These are phyloP conservation scores for Pseudochaenichthys georgianus DNA, from an alignment of 2,797 vertebrate species.

Conservation along the genomic window DNA sequence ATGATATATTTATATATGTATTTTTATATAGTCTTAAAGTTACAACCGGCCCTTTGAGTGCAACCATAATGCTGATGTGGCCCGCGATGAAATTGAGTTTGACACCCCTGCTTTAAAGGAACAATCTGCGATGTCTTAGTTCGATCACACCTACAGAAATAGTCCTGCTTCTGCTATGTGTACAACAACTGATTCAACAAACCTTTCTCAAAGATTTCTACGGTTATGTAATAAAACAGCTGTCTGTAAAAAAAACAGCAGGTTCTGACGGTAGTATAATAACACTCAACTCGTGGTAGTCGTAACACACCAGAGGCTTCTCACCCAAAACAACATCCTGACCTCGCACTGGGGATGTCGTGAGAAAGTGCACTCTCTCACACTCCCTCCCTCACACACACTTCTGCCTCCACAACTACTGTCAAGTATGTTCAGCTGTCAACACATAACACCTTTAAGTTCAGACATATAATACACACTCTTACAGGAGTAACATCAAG, in stretches of 20 bases:
- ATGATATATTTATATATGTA: too few species aligned
- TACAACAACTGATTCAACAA: background rate
- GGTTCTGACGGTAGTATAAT: background rate
- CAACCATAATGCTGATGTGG: too few species aligned
- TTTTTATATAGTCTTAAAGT: too few species aligned
- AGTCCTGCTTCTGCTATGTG: background rate
- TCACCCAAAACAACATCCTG: background rate
- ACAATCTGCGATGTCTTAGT: background rate
- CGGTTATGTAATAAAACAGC: background rate
- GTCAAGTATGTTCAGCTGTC: background rate
- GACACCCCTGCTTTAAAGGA: too few species aligned
- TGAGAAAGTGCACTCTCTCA: background rate
- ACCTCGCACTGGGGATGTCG: background rate
- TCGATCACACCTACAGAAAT: background rate
- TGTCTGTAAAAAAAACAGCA: too few species aligned
- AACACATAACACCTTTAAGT: background rate
- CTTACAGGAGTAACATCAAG: slow-evolving; percentile 1
- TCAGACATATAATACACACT: background rate
- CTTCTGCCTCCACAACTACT: background rate
- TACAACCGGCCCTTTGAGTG: too few species aligned
- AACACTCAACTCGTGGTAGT: background rate
- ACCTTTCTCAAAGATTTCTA: too few species aligned
- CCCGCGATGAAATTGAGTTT: too few species aligned
- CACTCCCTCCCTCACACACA: too few species aligned
- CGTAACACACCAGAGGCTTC: background rate